These are phyloP conservation scores for Atrina japonica DNA, from an alignment of 2,888 invertebrate species.

Conservation along the genomic window DNA sequence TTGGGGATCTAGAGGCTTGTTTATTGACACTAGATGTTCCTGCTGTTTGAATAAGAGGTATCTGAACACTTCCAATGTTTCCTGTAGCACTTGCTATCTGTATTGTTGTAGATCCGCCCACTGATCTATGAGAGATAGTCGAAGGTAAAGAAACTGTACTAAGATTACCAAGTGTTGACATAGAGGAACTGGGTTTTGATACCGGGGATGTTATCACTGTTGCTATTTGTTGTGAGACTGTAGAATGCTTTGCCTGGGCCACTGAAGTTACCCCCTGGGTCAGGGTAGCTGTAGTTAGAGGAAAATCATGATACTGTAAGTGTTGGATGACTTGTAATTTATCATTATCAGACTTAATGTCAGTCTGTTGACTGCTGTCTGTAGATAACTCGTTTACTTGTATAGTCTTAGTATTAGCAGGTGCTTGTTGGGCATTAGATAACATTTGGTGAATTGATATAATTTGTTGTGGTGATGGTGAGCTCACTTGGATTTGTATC, in stretches of 20 bases:
- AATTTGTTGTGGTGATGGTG: constrained; percentile 15
- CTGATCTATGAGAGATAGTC: constrained; percentile 14
- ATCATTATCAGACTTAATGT: constrained; percentile 33
- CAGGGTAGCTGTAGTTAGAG: constrained; percentile 65
- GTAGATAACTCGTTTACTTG: too few species aligned
- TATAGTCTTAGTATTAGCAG: too few species aligned
- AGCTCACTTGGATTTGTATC: constrained; percentile 24
- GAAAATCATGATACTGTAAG: constrained; percentile 75
- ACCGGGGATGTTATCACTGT: constrained; percentile 6
- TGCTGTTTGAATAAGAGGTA: constrained; percentile 29
- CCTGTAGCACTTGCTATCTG: constrained; percentile 36
- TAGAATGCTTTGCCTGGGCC: constrained; percentile 66
- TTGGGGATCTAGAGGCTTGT: neutral
- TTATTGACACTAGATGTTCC: constrained; percentile 14
- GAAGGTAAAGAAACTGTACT: constrained; percentile 7
- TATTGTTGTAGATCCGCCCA: constrained; percentile 28
- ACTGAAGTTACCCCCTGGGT: constrained; percentile 43
- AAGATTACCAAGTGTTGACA: constrained; percentile 19
- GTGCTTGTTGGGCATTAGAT: constrained; percentile 53
- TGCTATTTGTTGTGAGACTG: constrained; percentile 30
- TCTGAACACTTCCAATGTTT: constrained; percentile 42
- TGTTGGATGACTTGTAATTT: constrained; percentile 71
- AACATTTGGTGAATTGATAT: constrained; percentile 29
- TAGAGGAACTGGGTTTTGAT: constrained; percentile 17
- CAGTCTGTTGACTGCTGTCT: too few species aligned